Evolutionary conservation across 23 tunicate genomes (phyloP).

Genomic region (Styela plicata): DNA sequence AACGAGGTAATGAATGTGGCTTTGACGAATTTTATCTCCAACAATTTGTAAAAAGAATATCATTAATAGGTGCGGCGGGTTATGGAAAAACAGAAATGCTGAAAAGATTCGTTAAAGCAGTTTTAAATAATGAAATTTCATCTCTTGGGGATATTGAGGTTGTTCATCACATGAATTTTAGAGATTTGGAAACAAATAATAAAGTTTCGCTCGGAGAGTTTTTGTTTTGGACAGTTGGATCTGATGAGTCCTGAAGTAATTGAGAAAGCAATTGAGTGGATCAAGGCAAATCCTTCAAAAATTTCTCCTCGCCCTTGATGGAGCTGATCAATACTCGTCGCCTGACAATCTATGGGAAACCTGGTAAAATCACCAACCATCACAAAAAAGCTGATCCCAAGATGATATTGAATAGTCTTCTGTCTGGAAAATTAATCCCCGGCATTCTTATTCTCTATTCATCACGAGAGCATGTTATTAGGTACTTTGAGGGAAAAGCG

Average conservation of each 20-base stretch:
- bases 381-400: neutral
- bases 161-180: neutral
- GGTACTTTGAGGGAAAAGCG: neutral
- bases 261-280: neutral
- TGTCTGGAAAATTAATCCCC: neutral
- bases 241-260: neutral
- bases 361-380: neutral
- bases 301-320: neutral
- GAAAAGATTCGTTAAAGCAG: neutral
- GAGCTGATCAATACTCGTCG: neutral
- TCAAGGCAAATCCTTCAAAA: neutral
- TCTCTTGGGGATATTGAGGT: neutral
- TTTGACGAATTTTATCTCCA: neutral
- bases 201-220: neutral
- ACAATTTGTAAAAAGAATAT: no score
- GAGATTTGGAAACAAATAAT: neutral
- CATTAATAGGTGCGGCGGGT: neutral
- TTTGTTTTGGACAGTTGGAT: neutral
- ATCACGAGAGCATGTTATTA: slow-evolving; percentile 1
- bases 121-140: neutral
- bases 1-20: neutral
- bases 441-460: neutral
- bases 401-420: neutral
- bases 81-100: slow-evolving; percentile 5
- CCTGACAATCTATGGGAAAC: neutral